Percentiles rank a stretch among this genome's conserved stretches.
phyloP scores from a whole-genome alignment of 2,888 invertebrate species.

The Drosophila maculinotata region DNA sequence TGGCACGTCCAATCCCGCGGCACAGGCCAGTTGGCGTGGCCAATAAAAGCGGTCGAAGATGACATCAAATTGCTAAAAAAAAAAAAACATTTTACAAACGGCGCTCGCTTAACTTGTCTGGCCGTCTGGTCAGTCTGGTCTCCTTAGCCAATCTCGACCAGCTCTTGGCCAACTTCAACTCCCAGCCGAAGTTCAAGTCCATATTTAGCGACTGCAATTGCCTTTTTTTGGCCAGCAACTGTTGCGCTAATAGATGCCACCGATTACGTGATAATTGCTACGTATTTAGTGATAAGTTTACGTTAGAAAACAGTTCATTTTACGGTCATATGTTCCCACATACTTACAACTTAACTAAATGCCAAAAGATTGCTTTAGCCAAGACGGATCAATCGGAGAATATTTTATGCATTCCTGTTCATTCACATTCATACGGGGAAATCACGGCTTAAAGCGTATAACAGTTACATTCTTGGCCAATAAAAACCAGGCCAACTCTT shows the following conservation, averaged over 20 bases:
- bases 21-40: background rate
- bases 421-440: background rate
- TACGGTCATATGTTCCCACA: background rate
- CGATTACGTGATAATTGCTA: conserved; percentile 32
- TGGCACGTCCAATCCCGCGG: conserved; percentile 7
- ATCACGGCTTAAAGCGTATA: background rate
- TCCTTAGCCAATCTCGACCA: background rate
- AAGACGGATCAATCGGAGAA: background rate
- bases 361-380: no score
- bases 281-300: background rate
- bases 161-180: conserved; percentile 6
- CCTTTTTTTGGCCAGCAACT: conserved; percentile 21
- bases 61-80: conserved; percentile 62
- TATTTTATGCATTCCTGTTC: background rate
- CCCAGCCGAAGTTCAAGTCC: conserved; percentile 6
- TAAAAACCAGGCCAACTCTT: no score
- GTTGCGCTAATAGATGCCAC: conserved; percentile 25
- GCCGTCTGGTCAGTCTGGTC: conserved; percentile 6
- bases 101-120: conserved; percentile 52
- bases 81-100: conserved; percentile 38
- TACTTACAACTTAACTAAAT: background rate
- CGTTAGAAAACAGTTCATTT: background rate
- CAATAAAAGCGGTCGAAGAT: conserved; percentile 39
- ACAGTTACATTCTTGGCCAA: no score
- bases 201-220: conserved; percentile 4